phyloP scores from a whole-genome alignment of 2,797 vertebrate species.

The Enteromius mattozi region DNA sequence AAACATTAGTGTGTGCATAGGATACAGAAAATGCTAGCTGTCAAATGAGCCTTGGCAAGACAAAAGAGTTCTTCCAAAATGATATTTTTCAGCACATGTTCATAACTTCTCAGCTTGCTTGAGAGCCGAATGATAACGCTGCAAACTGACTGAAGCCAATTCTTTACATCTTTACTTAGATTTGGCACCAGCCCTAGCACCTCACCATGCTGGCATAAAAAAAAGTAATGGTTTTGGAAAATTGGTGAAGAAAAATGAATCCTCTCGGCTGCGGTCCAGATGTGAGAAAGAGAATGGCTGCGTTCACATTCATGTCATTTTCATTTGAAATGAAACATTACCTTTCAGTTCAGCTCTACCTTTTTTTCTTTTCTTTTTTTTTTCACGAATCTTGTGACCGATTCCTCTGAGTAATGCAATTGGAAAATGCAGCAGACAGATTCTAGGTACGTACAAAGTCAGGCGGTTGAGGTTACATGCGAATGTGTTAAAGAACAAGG shows the following conservation, averaged over 20 bases:
- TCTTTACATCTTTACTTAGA: not conserved
- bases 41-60: not conserved
- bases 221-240: not conserved
- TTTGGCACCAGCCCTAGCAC: not conserved
- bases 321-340: conserved; percentile 35
- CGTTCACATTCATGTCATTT: conserved; percentile 28
- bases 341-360: conserved; percentile 16
- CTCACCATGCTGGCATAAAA: not conserved
- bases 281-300: not conserved
- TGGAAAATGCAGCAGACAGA: conserved; percentile 1
- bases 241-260: not conserved
- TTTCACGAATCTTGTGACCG: not conserved
- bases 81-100: not conserved
- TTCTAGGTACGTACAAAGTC: not conserved
- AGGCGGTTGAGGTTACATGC: not conserved
- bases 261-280: not conserved
- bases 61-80: not conserved
- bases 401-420: conserved; percentile 33
- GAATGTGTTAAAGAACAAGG: not conserved
- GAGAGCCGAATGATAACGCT: not conserved
- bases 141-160: not conserved
- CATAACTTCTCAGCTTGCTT: not conserved
- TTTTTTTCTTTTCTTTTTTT: not conserved
- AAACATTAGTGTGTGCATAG: not conserved
- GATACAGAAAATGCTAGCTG: not conserved